Conservation (phyloP, 1,140 invertebrate species). For the Dreissena rostriformis region DNA sequence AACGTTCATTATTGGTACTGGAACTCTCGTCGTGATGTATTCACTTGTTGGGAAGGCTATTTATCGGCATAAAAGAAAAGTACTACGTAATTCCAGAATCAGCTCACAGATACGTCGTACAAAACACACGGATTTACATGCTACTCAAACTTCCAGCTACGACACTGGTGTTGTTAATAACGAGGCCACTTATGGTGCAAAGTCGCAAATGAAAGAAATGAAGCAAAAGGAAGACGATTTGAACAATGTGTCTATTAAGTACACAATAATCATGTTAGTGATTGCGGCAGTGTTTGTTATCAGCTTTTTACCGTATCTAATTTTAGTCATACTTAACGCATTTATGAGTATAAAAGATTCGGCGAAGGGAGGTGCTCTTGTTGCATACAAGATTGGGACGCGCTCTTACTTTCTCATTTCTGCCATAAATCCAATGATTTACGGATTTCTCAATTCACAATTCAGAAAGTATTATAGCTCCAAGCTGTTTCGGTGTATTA, state of each 20-base stretch:
- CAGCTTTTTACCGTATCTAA: background rate
- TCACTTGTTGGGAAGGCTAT: constrained; percentile 15
- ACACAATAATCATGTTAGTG: too few relatives aligned
- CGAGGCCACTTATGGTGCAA: too few relatives aligned
- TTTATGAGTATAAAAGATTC: background rate
- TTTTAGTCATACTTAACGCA: background rate
- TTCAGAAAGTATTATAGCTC: too few relatives aligned
- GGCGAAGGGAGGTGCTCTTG: constrained; percentile 35
- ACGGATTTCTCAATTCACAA: constrained; percentile 54
- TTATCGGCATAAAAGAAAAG: constrained; percentile 13
- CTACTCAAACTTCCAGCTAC: too few relatives aligned
- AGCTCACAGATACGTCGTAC: too few relatives aligned
- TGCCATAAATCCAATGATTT: constrained; percentile 57
- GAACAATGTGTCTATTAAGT: background rate
- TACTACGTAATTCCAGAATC: too few relatives aligned
- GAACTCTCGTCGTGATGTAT: constrained; percentile 29
- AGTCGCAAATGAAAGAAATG: background rate
- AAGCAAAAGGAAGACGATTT: background rate
- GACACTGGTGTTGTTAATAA: too few relatives aligned
- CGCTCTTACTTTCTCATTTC: constrained; percentile 60
- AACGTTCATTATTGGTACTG: constrained; percentile 6
- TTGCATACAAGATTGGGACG: constrained; percentile 58
- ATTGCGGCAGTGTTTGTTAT: too few relatives aligned
- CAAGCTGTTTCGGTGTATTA: too few relatives aligned
- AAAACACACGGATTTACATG: too few relatives aligned